Percentiles rank a stretch among this genome's conserved stretches.
Evolutionary conservation across 2,888 invertebrate species (phyloP).

Genomic region (Gisinianus flammeolus): DNA sequence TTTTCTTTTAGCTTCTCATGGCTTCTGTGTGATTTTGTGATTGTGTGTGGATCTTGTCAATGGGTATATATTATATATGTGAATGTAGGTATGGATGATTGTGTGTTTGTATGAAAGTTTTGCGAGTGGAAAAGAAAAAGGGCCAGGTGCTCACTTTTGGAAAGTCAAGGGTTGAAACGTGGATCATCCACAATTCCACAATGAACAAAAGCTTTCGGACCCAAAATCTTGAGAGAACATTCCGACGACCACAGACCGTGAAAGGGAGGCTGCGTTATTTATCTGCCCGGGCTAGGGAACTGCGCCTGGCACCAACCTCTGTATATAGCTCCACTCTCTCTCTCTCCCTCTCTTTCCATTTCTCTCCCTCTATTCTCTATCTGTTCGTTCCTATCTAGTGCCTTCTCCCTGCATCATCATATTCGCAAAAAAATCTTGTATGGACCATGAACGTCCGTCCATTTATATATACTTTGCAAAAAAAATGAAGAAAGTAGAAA

Average conservation of each 20-base stretch:
- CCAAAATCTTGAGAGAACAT: background rate
- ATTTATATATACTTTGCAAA: too few relatives aligned
- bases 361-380: too few relatives aligned
- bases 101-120: constrained; percentile 17
- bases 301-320: constrained; percentile 25
- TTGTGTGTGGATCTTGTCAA: too few relatives aligned
- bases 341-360: constrained; percentile 5
- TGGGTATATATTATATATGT: too few relatives aligned
- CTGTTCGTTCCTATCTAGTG: too few relatives aligned
- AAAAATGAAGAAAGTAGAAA: too few relatives aligned
- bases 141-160: constrained; percentile 35
- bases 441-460: too few relatives aligned
- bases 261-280: constrained; percentile 37
- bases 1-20: too few relatives aligned
- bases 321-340: background rate
- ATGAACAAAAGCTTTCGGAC: background rate
- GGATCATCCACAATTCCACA: constrained; percentile 26
- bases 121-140: constrained; percentile 14
- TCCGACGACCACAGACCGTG: background rate
- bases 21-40: background rate
- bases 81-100: background rate
- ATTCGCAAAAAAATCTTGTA: too few relatives aligned
- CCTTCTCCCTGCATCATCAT: background rate
- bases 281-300: constrained; percentile 27
- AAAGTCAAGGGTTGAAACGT: constrained; percentile 41